Conservation (phyloP, 2,797 vertebrate species). For the Sebastes hopkinsi region DNA sequence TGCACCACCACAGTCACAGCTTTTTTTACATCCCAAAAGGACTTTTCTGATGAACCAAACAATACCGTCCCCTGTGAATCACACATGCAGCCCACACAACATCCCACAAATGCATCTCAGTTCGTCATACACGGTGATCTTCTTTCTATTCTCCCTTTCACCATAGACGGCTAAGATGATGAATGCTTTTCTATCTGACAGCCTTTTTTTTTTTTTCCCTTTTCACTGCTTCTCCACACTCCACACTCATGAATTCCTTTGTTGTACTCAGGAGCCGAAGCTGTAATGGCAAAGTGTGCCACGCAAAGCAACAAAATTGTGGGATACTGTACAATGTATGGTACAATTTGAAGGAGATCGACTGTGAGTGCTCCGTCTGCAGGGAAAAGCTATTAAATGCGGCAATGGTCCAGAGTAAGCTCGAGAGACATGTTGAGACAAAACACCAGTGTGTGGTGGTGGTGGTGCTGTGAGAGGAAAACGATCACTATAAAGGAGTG, state of each 20-base stretch:
- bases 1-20: not conserved
- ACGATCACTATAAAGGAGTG: conserved; percentile 7
- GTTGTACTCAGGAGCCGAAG: conserved; percentile 20
- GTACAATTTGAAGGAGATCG: conserved; percentile 39
- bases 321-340: conserved; percentile 5
- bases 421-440: conserved; percentile 56
- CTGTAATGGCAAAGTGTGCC: conserved; percentile 22
- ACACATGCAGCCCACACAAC: conserved; percentile 25
- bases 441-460: conserved; percentile 28
- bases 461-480: conserved; percentile 4
- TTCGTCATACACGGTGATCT: conserved; percentile 10
- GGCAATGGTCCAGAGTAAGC: conserved; percentile 51
- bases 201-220: not conserved
- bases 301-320: not conserved
- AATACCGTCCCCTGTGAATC: not conserved
- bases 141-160: conserved; percentile 10
- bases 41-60: conserved; percentile 17
- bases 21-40: not conserved
- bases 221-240: conserved; percentile 11
- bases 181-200: conserved; percentile 42
- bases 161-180: conserved; percentile 19
- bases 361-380: conserved; percentile 45
- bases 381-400: conserved; percentile 62
- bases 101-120: conserved; percentile 11
- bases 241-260: conserved; percentile 10